phyloP scores from a whole-genome alignment of 2,888 invertebrate species.

The Leptinotarsa rubiginosa region DNA sequence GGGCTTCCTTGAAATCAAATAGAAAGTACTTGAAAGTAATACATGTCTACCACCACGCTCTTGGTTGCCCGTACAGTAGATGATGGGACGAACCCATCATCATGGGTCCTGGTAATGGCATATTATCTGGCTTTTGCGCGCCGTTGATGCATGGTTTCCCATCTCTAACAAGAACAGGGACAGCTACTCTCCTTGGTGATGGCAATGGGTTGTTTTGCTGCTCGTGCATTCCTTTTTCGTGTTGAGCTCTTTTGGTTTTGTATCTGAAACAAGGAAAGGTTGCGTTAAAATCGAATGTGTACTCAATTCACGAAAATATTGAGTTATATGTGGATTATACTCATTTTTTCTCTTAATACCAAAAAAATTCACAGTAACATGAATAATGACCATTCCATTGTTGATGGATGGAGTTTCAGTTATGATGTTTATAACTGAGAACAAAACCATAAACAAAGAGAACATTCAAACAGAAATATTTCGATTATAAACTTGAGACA shows the following conservation, averaged over 20 bases:
- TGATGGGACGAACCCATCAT: constrained; percentile 64
- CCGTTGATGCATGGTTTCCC: constrained; percentile 88
- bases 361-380: too few relatives aligned
- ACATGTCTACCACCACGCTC: constrained; percentile 63
- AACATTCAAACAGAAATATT: too few relatives aligned
- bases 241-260: constrained; percentile 97
- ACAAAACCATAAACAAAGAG: neutral
- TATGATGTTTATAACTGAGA: neutral
- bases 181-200: constrained; percentile 92
- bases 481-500: too few relatives aligned
- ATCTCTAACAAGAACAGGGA: constrained; percentile 93
- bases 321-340: too few relatives aligned
- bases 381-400: too few relatives aligned
- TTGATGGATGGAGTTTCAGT: too few relatives aligned
- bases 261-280: constrained; percentile 70
- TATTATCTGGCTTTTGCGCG: constrained; percentile 62
- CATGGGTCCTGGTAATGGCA: constrained; percentile 58
- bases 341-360: too few relatives aligned
- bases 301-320: too few relatives aligned
- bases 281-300: too few relatives aligned
- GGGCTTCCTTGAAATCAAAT: neutral
- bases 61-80: constrained; percentile 66
- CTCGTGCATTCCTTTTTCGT: constrained; percentile 87
- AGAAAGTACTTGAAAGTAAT: neutral
- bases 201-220: constrained; percentile 68